A percentile compares a stretch with the other conserved stretches of the same genome.
Conservation (phyloP, 2,888 invertebrate species). For the Drosophila mulleri region DNA sequence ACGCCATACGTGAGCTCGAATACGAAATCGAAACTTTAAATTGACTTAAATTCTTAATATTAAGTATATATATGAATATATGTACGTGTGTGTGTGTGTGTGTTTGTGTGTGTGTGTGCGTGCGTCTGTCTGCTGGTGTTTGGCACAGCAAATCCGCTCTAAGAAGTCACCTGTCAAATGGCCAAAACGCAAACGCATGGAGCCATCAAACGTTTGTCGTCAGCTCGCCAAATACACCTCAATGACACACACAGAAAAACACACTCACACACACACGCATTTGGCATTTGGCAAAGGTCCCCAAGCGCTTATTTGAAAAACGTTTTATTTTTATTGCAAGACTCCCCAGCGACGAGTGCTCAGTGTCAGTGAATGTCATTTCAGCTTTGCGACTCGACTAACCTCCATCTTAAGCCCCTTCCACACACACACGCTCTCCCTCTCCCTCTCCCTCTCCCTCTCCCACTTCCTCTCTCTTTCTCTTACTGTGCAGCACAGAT, state of each 20-base stretch:
- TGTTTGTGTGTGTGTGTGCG: not conserved
- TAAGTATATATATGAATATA: not conserved
- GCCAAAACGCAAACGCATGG: conserved; percentile 26
- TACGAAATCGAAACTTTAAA: not conserved
- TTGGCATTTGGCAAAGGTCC: conserved; percentile 46
- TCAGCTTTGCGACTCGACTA: conserved; percentile 37
- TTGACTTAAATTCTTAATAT: not conserved
- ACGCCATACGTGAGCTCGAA: not conserved
- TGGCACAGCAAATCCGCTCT: conserved; percentile 18
- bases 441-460: not conserved
- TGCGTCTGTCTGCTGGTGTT: not conserved
- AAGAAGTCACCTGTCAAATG: conserved; percentile 46
- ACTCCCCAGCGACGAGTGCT: conserved; percentile 74
- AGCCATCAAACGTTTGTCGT: conserved; percentile 58
- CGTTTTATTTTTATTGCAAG: conserved; percentile 80
- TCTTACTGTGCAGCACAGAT: conserved; percentile 3
- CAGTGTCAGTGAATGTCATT: conserved; percentile 80
- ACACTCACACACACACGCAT: conserved; percentile 2
- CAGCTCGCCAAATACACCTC: conserved; percentile 42
- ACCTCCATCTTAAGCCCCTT: not conserved
- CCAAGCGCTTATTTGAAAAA: conserved; percentile 76
- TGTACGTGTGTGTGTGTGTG: not conserved
- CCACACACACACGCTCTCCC: not conserved
- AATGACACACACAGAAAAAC: conserved; percentile 17
- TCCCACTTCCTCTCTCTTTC: too few species aligned